A percentile compares a stretch with the other conserved stretches of the same genome.
These are phyloP conservation scores for Typhlichthys eigenmanni DNA, from an alignment of 2,797 vertebrate genomes.

Conservation along the genomic window DNA sequence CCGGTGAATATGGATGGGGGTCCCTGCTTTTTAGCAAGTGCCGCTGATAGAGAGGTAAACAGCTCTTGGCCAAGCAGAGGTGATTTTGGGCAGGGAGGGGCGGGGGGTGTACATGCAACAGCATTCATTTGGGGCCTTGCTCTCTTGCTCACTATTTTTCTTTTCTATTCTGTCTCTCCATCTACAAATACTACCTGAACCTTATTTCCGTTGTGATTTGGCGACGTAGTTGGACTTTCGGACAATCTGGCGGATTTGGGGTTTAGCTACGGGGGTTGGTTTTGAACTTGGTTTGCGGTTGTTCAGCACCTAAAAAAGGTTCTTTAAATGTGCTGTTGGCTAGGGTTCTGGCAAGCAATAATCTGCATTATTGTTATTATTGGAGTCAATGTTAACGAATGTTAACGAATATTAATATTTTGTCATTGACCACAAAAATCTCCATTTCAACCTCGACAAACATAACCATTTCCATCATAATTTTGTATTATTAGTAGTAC, in stretches of 20 bases:
- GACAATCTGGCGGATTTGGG: slow-evolving; percentile 48
- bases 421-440: no score
- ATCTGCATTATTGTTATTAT: no score
- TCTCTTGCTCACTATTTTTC: slow-evolving; percentile 32
- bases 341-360: no score
- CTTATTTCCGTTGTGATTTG: slow-evolving; percentile 36
- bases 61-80: slow-evolving; percentile 76
- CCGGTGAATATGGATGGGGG: slow-evolving; percentile 83
- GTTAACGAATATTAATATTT: no score
- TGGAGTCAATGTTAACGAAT: no score
- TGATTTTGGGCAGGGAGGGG: slow-evolving; percentile 24
- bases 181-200: slow-evolving; percentile 69
- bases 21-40: slow-evolving; percentile 71
- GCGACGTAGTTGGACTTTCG: slow-evolving; percentile 42
- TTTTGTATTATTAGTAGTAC: no score
- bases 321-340: no score
- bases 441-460: no score
- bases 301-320: background rate
- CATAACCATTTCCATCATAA: no score
- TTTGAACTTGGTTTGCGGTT: background rate
- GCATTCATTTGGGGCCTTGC: slow-evolving; percentile 73
- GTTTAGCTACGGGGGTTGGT: background rate
- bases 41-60: slow-evolving; percentile 84
- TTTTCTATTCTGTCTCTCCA: slow-evolving; percentile 43
- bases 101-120: slow-evolving; percentile 60